Base-by-base conservation (phyloP, 2,888 invertebrate species). In the Mythimna vitellina region DNA sequence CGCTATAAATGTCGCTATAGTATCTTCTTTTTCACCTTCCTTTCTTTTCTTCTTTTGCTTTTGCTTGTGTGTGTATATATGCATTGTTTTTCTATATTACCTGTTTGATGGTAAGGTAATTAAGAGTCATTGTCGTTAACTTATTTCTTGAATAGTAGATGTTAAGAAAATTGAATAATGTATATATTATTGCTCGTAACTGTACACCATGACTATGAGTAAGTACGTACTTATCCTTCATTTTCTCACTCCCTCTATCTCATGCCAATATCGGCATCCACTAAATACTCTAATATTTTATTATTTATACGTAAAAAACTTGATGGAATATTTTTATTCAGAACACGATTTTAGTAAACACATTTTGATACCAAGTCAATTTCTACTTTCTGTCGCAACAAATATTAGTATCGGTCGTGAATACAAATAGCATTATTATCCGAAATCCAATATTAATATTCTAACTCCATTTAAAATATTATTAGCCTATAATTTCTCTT, bases 351-450 rank as follows among this genome's bases (percentile, higher is more conserved):
- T 53, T 51, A 53, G 75, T 80, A 73, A 79, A 80, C 38, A 75
- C 32, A 53, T 63, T 73, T 79, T 75, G 35, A 80, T 80, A 80
- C 53, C 49, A 42, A 74, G 54, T 80, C 60, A 80, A 76, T 80
- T 75, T 53, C 22, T 42, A 75, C 42, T 75, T 80, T 65, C 22
- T 35, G 54, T 75, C 74, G 29, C 58, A 65, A 80, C 60, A 66
- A 80, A 75, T 65, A 65, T 66, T 65, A 61, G 53, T 53, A 42
- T 20, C 54, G 63, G 61, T 78, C 17, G 46, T 65, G 66, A 72
- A 71, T 78, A 69, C 65, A 62, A 72, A 82, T 67, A 51, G 58
- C 54, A 66, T 46, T 46, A 64, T 79, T 66, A 79, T 57, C 58
- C 53, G 35, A 53, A 66, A 74, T 65, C n/a, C 38, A 25, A 65